Percentiles rank a stretch among this genome's conserved stretches.
Evolutionary conservation across 2,888 invertebrate genomes (phyloP).

Genomic region (Hipparchia sbordonii): DNA sequence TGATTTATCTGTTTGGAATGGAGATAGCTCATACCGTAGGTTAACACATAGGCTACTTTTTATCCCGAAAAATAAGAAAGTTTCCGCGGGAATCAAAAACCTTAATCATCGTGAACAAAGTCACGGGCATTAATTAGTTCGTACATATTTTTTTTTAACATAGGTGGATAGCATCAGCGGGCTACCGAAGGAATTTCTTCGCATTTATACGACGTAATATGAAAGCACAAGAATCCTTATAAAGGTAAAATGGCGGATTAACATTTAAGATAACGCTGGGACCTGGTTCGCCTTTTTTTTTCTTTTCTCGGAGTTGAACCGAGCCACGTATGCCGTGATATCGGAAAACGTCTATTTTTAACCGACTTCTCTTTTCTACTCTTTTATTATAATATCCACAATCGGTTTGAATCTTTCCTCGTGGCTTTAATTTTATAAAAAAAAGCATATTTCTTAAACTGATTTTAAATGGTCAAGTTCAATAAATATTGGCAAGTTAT

Average conservation of each 20-base stretch:
- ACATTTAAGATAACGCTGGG: constrained; percentile 19
- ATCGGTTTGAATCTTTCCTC: constrained; percentile 7
- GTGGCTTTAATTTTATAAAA: not conserved
- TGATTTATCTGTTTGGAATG: no score
- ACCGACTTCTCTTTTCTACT: constrained; percentile 2
- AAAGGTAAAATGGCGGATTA: constrained; percentile 25
- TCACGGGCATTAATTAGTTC: not conserved
- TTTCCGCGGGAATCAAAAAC: not conserved
- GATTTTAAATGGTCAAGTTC: no score
- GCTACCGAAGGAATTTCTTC: constrained; percentile 10
- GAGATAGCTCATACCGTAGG: no score
- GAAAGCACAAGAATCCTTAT: constrained; percentile 21
- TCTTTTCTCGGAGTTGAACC: not conserved
- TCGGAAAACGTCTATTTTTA: constrained; percentile 5
- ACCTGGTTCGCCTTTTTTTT: constrained; percentile 13
- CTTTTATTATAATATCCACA: not conserved
- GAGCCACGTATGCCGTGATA: constrained; percentile 15
- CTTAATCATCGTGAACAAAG: no score
- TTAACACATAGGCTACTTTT: no score
- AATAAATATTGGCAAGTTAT: no score
- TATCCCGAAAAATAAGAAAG: no score
- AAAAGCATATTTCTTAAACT: no score
- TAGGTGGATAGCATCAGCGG: not conserved
- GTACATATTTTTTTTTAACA: not conserved
- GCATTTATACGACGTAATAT: constrained; percentile 19